Percentiles rank a stretch among this genome's conserved stretches.
These are phyloP conservation scores for Albula goreensis DNA, from an alignment of 2,113 vertebrate species.

Conservation along the genomic window DNA sequence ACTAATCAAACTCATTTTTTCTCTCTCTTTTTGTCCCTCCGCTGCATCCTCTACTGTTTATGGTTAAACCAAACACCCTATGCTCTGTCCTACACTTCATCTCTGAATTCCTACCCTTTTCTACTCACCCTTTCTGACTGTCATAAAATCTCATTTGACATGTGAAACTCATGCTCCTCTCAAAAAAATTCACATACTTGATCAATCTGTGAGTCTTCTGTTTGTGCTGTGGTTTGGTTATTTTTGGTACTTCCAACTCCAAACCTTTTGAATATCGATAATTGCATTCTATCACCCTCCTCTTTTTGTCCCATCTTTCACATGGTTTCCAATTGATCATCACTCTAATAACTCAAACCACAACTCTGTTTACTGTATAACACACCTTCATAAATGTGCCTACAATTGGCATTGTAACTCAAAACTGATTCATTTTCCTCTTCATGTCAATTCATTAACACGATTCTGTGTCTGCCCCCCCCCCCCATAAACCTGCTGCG, in stretches of 20 bases:
- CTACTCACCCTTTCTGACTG: background rate
- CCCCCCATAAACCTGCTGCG: background rate
- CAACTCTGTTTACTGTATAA: background rate
- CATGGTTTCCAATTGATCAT: background rate
- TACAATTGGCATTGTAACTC: no score
- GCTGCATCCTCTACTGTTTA: background rate
- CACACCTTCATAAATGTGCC: background rate
- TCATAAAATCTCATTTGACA: background rate
- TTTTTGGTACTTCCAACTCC: background rate
- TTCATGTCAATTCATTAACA: background rate
- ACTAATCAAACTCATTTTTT: slow-evolving; percentile 24
- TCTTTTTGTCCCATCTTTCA: background rate
- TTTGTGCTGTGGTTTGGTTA: background rate
- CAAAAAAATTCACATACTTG: background rate
- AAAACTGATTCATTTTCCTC: background rate
- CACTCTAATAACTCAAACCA: background rate
- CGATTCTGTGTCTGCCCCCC: background rate
- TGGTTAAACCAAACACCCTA: background rate
- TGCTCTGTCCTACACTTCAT: background rate
- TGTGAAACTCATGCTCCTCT: no score
- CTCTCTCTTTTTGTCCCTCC: slow-evolving; percentile 15
- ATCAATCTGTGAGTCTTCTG: background rate
- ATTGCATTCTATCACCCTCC: background rate
- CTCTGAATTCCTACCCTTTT: background rate
- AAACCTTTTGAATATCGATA: background rate